Conservation (phyloP, 2,113 vertebrate species). For the Dolichallabes microphthalmus region DNA sequence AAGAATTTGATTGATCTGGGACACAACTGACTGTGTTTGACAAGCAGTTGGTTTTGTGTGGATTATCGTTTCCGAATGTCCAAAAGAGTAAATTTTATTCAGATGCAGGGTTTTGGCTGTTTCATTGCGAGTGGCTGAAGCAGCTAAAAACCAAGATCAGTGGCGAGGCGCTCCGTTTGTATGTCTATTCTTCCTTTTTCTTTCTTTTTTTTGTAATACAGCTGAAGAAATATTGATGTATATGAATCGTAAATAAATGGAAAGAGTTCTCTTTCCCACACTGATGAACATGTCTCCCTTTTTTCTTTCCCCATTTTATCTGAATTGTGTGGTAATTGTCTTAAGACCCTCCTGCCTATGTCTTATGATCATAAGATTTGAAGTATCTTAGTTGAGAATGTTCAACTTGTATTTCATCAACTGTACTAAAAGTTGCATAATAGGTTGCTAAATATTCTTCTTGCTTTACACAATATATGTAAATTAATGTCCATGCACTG, state of each 20-base stretch:
- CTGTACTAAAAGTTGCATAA: not conserved
- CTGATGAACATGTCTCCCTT: slow-evolving; percentile 35
- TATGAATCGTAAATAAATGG: slow-evolving; percentile 78
- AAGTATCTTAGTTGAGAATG: not conserved
- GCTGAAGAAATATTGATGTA: slow-evolving; percentile 80
- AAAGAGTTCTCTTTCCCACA: slow-evolving; percentile 58
- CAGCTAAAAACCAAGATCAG: slow-evolving; percentile 76
- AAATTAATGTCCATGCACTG: not conserved
- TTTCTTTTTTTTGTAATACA: slow-evolving; percentile 73
- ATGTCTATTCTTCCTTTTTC: slow-evolving; percentile 74
- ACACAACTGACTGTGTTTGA: slow-evolving; percentile 20
- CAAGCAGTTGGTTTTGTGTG: slow-evolving; percentile 16
- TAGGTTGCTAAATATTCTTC: not conserved
- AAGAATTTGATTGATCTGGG: slow-evolving; percentile 26
- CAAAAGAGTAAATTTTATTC: slow-evolving; percentile 16
- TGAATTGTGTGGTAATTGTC: not conserved
- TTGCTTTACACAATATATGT: not conserved
- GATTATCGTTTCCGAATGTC: not conserved
- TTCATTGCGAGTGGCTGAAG: slow-evolving; percentile 71
- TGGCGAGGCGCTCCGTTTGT: slow-evolving; percentile 97
- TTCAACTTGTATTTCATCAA: not conserved
- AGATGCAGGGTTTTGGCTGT: slow-evolving; percentile 61
- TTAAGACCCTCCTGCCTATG: not conserved
- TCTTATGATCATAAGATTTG: not conserved
- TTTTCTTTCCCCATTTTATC: not conserved